Conservation (phyloP, 2,113 vertebrate genomes). For the Varanus komodoensis region DNA sequence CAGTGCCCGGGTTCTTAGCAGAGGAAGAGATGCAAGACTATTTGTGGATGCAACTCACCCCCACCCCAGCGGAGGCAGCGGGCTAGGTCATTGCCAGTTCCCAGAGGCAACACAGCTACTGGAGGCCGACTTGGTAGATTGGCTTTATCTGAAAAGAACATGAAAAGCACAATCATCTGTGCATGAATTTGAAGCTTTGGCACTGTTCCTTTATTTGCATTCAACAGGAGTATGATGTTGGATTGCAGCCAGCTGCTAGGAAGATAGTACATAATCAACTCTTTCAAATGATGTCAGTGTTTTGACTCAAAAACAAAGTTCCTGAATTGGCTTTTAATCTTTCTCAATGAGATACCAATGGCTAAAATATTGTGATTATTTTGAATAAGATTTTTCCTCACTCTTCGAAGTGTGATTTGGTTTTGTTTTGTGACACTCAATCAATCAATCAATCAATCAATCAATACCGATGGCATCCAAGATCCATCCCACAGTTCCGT, state of each 20-base stretch:
- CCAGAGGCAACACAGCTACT: conserved; percentile 91
- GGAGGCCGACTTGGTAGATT: conserved; percentile 83
- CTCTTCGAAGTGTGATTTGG: no score
- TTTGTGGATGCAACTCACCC: conserved; percentile 77
- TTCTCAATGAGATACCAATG: no score
- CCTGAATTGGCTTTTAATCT: neutral
- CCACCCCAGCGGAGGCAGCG: conserved; percentile 93
- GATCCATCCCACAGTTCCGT: conserved; percentile 95
- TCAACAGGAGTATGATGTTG: neutral
- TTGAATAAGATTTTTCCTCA: no score
- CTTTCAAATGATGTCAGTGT: neutral
- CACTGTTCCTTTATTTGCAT: neutral
- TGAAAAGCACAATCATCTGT: conserved; percentile 14
- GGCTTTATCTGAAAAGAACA: conserved; percentile 83
- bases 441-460: no score
- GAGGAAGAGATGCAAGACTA: neutral
- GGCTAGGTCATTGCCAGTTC: conserved; percentile 94
- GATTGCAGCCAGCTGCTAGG: neutral
- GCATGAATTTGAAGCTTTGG: neutral
- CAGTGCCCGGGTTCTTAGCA: neutral
- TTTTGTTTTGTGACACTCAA: no score
- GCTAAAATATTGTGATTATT: no score
- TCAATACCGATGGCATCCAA: conserved; percentile 88
- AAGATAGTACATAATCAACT: neutral
- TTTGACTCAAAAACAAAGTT: neutral